Percentiles rank a stretch among this genome's conserved stretches.
Evolutionary conservation across 1,140 invertebrate genomes (phyloP).

Genomic region (Anastrepha obliqua): DNA sequence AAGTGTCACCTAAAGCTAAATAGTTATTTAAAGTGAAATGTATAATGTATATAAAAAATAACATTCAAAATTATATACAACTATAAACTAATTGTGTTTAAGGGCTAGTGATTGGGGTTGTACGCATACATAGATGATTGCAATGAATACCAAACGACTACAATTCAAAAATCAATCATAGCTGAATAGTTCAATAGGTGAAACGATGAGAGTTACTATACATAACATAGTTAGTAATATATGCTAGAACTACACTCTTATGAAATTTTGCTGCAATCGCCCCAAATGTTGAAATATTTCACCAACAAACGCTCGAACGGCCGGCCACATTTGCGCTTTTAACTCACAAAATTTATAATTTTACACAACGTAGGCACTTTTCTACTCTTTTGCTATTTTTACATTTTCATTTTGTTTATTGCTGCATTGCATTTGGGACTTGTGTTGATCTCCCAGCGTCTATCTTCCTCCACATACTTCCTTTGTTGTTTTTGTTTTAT

Average conservation of each 20-base stretch:
- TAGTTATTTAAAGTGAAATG: neutral
- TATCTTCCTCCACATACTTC: neutral
- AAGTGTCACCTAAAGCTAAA: conserved; percentile 8
- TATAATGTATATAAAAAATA: neutral
- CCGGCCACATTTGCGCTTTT: no score
- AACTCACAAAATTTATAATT: conserved; percentile 18
- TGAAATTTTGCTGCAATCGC: neutral
- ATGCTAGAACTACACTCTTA: neutral
- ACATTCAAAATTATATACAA: conserved; percentile 38
- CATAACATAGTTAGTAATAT: neutral
- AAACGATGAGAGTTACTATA: neutral
- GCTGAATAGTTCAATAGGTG: neutral
- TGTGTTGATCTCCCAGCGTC: conserved; percentile 13
- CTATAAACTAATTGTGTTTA: conserved; percentile 30
- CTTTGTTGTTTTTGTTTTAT: neutral
- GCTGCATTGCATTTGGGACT: neutral
- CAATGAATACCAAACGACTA: conserved; percentile 19
- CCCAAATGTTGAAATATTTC: neutral
- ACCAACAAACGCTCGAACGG: neutral
- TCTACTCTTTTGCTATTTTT: neutral
- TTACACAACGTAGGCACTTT: neutral
- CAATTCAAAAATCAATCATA: conserved; percentile 40
- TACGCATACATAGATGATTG: neutral
- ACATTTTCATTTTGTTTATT: conserved; percentile 16
- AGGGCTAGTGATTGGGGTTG: neutral